Evolutionary conservation across 2,888 invertebrate genomes (phyloP).

Genomic region (Lamproptera curius): DNA sequence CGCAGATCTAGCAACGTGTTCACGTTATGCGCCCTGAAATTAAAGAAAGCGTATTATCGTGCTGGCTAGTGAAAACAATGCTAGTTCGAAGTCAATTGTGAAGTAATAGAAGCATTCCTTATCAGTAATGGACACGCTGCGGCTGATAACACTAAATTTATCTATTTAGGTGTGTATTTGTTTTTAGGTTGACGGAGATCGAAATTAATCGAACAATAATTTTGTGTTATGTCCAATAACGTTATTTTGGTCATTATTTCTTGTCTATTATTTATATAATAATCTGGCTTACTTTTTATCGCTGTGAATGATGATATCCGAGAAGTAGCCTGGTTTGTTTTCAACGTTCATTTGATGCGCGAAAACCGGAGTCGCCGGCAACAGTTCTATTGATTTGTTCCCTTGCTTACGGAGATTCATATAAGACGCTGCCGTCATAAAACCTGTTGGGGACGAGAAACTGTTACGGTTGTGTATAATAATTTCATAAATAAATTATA

Average conservation of each 20-base stretch:
- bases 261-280: too few species aligned
- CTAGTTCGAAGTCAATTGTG: slow-evolving; percentile 47
- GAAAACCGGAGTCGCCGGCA: slow-evolving; percentile 79
- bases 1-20: slow-evolving; percentile 76
- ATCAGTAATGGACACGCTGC: slow-evolving; percentile 60
- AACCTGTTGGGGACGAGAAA: slow-evolving; percentile 77
- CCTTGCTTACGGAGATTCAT: slow-evolving; percentile 62
- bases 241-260: too few species aligned
- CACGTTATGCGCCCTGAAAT: slow-evolving; percentile 73
- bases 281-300: slow-evolving; percentile 76
- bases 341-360: slow-evolving; percentile 75
- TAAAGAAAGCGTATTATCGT: slow-evolving; percentile 7
- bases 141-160: slow-evolving; percentile 64
- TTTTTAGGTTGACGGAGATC: slow-evolving; percentile 32
- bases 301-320: slow-evolving; percentile 79
- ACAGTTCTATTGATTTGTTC: slow-evolving; percentile 61
- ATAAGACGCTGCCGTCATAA: slow-evolving; percentile 77
- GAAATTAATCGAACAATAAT: slow-evolving; percentile 7
- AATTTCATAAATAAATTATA: background rate
- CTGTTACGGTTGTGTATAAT: too few species aligned
- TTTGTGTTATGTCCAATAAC: too few species aligned
- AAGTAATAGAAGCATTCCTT: slow-evolving; percentile 56
- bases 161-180: slow-evolving; percentile 43
- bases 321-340: slow-evolving; percentile 77
- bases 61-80: slow-evolving; percentile 33